These are phyloP conservation scores for Anadara kagoshimensis DNA, from an alignment of 1,140 invertebrate species.

Conservation along the genomic window DNA sequence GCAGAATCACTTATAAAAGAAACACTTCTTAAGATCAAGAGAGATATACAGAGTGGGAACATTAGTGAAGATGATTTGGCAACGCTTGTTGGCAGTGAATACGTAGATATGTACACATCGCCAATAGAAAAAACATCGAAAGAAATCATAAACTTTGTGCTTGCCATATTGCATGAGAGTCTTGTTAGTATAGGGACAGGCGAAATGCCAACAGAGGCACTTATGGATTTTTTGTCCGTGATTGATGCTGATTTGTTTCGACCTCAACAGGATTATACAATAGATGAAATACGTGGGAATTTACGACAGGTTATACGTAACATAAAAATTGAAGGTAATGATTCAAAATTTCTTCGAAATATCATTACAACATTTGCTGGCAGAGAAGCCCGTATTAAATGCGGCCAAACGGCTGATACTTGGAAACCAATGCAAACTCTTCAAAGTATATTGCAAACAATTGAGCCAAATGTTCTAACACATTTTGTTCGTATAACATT, in stretches of 20 bases:
- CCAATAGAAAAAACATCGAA: neutral
- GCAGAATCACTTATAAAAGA: conserved; percentile 31
- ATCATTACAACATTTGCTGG: too few relatives aligned
- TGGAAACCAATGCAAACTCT: too few relatives aligned
- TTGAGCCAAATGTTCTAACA: conserved; percentile 5
- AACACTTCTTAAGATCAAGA: conserved; percentile 31
- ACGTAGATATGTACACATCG: neutral
- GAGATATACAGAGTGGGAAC: conserved; percentile 25
- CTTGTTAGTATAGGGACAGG: neutral
- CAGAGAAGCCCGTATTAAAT: too few relatives aligned
- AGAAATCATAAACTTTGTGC: conserved; percentile 29
- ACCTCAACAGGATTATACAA: neutral
- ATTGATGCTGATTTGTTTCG: neutral
- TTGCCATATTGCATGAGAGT: conserved; percentile 27
- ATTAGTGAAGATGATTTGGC: conserved; percentile 22
- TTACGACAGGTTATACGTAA: too few relatives aligned
- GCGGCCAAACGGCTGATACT: too few relatives aligned
- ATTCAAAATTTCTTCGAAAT: too few relatives aligned
- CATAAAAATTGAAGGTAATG: too few relatives aligned
- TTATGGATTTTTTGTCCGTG: conserved; percentile 8
- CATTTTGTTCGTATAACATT: conserved; percentile 6
- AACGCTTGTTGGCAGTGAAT: conserved; percentile 12
- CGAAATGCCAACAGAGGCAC: neutral
- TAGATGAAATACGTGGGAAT: neutral
- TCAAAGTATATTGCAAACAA: neutral